Conservation (phyloP, 2,797 vertebrate genomes). For the Chaetophractus vellerosus region DNA sequence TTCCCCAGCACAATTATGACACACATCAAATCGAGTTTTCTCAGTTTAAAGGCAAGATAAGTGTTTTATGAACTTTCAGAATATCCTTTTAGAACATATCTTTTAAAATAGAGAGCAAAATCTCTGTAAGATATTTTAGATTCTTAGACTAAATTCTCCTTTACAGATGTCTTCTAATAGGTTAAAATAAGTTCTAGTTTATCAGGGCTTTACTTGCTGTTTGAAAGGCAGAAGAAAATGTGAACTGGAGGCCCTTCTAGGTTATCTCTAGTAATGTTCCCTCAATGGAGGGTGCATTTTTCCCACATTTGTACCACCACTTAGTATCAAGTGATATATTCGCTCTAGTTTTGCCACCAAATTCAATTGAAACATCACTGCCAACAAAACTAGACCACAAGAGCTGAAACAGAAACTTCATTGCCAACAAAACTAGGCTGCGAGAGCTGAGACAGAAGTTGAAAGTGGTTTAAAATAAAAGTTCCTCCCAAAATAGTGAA, state of each 20-base stretch:
- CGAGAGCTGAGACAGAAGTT: not conserved
- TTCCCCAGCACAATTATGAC: fast-evolving
- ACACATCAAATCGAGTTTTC: not conserved
- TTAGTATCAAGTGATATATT: not conserved
- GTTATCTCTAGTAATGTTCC: not conserved
- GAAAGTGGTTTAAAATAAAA: not conserved
- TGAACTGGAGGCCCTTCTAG: not conserved
- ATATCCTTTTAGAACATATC: not conserved
- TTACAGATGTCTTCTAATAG: not conserved
- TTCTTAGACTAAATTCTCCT: not conserved
- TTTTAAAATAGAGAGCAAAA: not conserved
- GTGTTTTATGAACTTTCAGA: not conserved
- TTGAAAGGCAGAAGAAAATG: not conserved
- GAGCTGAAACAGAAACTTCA: not conserved
- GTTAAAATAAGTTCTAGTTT: too few species aligned
- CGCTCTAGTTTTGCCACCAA: not conserved
- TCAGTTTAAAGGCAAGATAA: not conserved
- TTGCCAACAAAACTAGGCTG: not conserved
- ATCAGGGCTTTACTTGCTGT: not conserved
- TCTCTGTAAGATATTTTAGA: not conserved
- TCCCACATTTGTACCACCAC: not conserved
- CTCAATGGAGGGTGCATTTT: not conserved
- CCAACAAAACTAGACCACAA: not conserved
- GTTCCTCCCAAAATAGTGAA: not conserved
- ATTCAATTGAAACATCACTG: not conserved